A percentile compares a stretch with the other conserved stretches of the same genome.
These are phyloP conservation scores for Pelvicachromis taeniatus DNA, from an alignment of 2,113 vertebrate species.

Conservation along the genomic window DNA sequence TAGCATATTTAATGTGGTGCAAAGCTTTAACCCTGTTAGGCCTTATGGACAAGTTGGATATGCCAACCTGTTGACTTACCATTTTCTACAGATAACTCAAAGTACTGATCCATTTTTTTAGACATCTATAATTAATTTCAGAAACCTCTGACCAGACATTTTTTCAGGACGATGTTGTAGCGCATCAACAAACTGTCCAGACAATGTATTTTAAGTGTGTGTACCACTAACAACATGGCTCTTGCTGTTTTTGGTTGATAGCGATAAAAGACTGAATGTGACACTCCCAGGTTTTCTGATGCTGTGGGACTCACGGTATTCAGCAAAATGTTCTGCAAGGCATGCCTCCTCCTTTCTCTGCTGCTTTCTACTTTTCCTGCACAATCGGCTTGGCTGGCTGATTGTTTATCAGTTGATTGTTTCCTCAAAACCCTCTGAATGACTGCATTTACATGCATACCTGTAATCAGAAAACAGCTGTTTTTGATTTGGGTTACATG, in stretches of 20 bases:
- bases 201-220: neutral
- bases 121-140: neutral
- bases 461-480: neutral
- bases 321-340: slow-evolving; percentile 52
- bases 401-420: slow-evolving; percentile 48
- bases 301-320: slow-evolving; percentile 47
- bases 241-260: slow-evolving; percentile 15
- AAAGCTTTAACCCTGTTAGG: neutral
- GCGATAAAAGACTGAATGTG: slow-evolving; percentile 11
- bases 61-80: neutral
- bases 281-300: slow-evolving; percentile 62
- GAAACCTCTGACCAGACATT: slow-evolving; percentile 10
- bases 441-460: slow-evolving; percentile 55
- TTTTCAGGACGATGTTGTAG: slow-evolving; percentile 20
- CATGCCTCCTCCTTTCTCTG: slow-evolving; percentile 54
- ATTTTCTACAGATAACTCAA: neutral
- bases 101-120: neutral
- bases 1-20: neutral
- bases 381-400: slow-evolving; percentile 53
- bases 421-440: slow-evolving; percentile 23
- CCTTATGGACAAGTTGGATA: neutral
- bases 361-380: slow-evolving; percentile 26
- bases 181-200: neutral
- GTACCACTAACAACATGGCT: slow-evolving; percentile 23
- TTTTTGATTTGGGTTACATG: neutral